Conservation (phyloP, 1,140 invertebrate species). For the Leguminivora glycinivorella region DNA sequence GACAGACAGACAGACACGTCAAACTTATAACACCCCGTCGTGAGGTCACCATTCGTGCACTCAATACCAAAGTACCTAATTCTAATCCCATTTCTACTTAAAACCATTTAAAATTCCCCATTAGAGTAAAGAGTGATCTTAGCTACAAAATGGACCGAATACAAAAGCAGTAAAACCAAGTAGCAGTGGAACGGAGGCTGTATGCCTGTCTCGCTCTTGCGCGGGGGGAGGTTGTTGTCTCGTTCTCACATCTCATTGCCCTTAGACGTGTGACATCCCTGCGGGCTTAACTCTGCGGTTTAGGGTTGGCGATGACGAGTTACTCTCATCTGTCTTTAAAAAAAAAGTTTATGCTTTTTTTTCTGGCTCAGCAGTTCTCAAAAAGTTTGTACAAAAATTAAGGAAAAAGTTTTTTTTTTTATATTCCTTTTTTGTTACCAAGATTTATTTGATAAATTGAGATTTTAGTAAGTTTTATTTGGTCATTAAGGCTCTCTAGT, state of each 20-base stretch:
- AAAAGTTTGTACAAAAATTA: too few species aligned
- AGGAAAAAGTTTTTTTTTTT: too few species aligned
- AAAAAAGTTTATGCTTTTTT: too few species aligned
- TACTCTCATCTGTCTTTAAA: background rate
- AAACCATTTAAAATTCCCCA: background rate
- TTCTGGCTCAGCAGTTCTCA: too few species aligned
- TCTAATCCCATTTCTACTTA: background rate
- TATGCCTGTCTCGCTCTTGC: conserved; percentile 45
- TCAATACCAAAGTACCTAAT: background rate
- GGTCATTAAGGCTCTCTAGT: too few species aligned
- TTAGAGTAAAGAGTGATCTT: conserved; percentile 7
- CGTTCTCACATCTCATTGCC: conserved; percentile 69
- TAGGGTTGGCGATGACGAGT: conserved; percentile 51
- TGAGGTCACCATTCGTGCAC: too few species aligned
- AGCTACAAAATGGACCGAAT: conserved; percentile 43
- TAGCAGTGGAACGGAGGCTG: conserved; percentile 33
- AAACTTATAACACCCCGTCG: too few species aligned
- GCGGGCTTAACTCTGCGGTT: conserved; percentile 57
- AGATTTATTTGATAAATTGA: too few species aligned
- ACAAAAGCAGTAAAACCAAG: conserved; percentile 45
- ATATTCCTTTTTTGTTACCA: too few species aligned
- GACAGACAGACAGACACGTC: too few species aligned
- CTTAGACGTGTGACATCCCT: conserved; percentile 70
- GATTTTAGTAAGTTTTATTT: too few species aligned
- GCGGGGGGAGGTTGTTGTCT: conserved; percentile 38